Base-by-base conservation (phyloP, 1,140 invertebrate genomes). In the Pachyrhynchus sulphureomaculatus region DNA sequence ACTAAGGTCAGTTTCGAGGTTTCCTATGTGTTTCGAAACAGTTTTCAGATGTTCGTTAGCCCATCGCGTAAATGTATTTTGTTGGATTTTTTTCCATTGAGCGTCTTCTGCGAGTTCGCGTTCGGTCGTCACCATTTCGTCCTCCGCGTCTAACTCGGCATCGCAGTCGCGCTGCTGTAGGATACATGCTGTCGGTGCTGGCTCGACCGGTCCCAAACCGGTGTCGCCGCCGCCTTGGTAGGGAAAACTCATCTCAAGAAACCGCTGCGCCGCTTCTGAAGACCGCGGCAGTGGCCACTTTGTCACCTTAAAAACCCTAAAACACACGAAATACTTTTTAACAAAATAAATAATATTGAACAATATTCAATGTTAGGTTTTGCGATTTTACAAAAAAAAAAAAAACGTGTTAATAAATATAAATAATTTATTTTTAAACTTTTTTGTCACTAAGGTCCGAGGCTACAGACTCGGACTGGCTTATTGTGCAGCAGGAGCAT, bases 51-150 rank as follows among this genome's bases (percentile, higher is more conserved):
- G 92, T 72, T 96, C 92, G 80, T 96, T 96, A 2, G 91, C 92
- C 94, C 94, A 96, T 70, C 94, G 83, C 39, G 93, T 94, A 74
- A 96, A 96, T 21, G 94, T 96, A 74, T 96, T 96, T 77, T 95
- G 92, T 78, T 96, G 94, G 62, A 96, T 96, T 66, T 89, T 83
- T 78, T 95, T 95, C 92, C 92, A 95, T 74, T 91, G 88, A 44
- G 92, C 92, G 81, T 95, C 92, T 73, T 94, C 92, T 67, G 91
- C 91, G 67, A 95, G 81, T 72, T 95, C 91, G 69, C 91, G 84
- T 79, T 90, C 88, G 58, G 87, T 84, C 74, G 87, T 86, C 72
- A 87, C 86, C 83, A 89, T 88, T 73, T 89, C 87, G 82, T 89
- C 88, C 75, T 88, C 87, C 72, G 84, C 82, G 65, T 78, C 76